These are phyloP conservation scores for Busseola fusca DNA, from an alignment of 2,888 invertebrate genomes.

Conservation along the genomic window DNA sequence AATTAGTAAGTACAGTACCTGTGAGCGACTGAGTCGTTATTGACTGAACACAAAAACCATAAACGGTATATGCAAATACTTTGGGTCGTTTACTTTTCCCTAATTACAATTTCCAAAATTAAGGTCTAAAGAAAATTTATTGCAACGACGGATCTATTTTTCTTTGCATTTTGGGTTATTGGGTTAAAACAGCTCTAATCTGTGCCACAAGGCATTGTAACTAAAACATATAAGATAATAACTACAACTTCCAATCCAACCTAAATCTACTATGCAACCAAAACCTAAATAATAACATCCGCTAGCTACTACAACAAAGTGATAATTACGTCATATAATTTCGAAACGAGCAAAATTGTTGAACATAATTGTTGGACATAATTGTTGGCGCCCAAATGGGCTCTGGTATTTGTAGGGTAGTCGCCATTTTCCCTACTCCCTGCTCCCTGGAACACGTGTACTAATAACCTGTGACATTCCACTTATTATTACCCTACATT, in stretches of 20 bases:
- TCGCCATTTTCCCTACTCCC: constrained; percentile 58
- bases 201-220: not conserved
- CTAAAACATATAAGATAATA: constrained; percentile 12
- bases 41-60: not conserved
- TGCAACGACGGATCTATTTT: not conserved
- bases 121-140: not conserved
- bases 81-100: not conserved
- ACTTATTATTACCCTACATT: constrained; percentile 64
- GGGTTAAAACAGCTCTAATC: not conserved
- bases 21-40: not conserved
- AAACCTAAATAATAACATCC: constrained; percentile 33
- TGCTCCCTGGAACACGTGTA: constrained; percentile 66
- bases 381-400: constrained; percentile 71
- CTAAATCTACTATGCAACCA: too few relatives aligned
- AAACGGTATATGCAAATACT: not conserved
- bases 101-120: not conserved
- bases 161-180: not conserved
- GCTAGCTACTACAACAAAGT: constrained; percentile 26
- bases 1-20: not conserved
- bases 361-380: constrained; percentile 66
- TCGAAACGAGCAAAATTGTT: constrained; percentile 66
- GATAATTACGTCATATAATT: constrained; percentile 48
- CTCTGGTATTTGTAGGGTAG: constrained; percentile 66
- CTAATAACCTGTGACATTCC: constrained; percentile 75
- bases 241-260: constrained; percentile 23